These are phyloP conservation scores for Alloplasta piceator DNA, from an alignment of 2,888 invertebrate genomes.

Conservation along the genomic window DNA sequence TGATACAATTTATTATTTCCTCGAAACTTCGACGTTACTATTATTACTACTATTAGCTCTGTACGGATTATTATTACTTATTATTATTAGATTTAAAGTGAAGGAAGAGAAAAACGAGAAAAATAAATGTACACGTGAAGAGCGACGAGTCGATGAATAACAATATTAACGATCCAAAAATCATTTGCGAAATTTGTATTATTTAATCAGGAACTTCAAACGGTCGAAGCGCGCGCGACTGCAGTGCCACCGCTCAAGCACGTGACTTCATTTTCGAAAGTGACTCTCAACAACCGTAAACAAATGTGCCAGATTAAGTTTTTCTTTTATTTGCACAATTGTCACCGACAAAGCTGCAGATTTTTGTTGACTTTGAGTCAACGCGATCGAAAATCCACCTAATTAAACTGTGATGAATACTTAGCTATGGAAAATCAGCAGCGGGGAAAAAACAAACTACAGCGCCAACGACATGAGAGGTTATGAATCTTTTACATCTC, in stretches of 20 bases:
- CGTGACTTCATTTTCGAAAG: no score
- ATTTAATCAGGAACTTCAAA: no score
- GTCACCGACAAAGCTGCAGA: no score
- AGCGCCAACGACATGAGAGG: conserved; percentile 30
- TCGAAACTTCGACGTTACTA: conserved; percentile 56
- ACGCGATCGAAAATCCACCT: conserved; percentile 41
- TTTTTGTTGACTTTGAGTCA: neutral
- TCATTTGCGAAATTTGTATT: neutral
- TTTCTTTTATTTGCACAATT: no score
- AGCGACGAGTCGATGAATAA: conserved; percentile 13
- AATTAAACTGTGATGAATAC: conserved; percentile 59
- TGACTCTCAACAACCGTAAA: no score
- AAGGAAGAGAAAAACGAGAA: no score
- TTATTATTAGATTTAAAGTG: conserved; percentile 57
- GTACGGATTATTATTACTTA: conserved; percentile 51
- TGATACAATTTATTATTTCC: conserved; percentile 44
- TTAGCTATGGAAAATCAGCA: conserved; percentile 55
- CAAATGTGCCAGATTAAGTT: no score
- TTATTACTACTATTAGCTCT: conserved; percentile 52
- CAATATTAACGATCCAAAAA: neutral
- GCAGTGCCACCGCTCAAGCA: no score
- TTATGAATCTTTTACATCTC: conserved; percentile 14
- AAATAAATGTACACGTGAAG: conserved; percentile 31
- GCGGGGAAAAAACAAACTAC: conserved; percentile 1
- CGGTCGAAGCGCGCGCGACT: no score